phyloP scores from a whole-genome alignment of 2,113 vertebrate genomes.

The Calonectris borealis region DNA sequence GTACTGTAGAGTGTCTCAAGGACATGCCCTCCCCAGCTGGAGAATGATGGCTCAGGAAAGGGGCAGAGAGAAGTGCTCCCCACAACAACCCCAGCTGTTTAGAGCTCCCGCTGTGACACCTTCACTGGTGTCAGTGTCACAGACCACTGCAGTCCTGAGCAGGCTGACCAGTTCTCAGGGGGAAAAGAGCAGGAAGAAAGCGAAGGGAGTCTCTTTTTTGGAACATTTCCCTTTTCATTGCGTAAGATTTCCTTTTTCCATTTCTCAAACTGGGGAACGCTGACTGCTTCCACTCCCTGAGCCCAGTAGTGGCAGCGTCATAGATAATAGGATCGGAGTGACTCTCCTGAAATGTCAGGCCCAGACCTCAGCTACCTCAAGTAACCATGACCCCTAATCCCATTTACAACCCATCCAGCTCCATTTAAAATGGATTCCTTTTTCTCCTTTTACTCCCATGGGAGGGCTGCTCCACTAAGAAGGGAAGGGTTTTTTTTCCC shows the following conservation, averaged over 20 bases:
- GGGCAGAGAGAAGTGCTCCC: neutral
- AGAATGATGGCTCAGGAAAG: neutral
- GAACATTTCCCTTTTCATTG: neutral
- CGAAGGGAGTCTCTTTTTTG: neutral
- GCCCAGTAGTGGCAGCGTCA: neutral
- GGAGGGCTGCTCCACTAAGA: neutral
- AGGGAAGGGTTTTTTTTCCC: neutral
- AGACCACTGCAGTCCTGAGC: neutral
- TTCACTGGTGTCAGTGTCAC: neutral
- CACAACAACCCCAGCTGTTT: neutral
- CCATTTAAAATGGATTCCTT: neutral
- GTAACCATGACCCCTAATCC: conserved; percentile 16
- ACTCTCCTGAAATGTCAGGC: neutral
- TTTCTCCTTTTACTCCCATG: neutral
- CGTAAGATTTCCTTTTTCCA: neutral
- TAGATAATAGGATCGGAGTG: neutral
- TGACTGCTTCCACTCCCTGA: neutral
- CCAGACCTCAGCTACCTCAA: neutral
- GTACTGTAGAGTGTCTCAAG: neutral
- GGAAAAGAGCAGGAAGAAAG: neutral
- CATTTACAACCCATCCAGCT: neutral
- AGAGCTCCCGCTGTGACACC: neutral
- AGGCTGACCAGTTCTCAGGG: neutral
- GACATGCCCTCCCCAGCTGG: neutral
- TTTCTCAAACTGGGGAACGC: neutral